Base-by-base conservation (phyloP, 2,797 vertebrate species). In the Vespertilio murinus region DNA sequence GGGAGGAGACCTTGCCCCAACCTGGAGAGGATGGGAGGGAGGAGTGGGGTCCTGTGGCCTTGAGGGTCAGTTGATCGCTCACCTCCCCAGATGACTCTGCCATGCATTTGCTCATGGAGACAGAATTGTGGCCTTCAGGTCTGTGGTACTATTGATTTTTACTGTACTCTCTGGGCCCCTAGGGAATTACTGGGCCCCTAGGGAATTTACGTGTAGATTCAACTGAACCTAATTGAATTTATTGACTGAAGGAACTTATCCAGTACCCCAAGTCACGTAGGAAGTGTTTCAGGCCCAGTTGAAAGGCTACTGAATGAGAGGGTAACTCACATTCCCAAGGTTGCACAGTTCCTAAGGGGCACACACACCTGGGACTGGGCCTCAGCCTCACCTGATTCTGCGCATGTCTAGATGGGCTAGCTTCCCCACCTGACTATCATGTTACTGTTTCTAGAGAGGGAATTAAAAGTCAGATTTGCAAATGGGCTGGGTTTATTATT, bases 361-460 rank as follows among this genome's bases (percentile, higher is more conserved):
- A 1, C 3, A 0, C 10, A 1, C 3, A 0, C 3, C 10, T 30
- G 52, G 49, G 11, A 30, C 49, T 59, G 22, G 38, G 2, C 8
- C 45, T 75, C 69, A 25, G 3, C 59, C 33, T 23, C 59, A 11
- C 35, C 20, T 16, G 30, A 52, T 79, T 65, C 59, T 47, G 16
- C 23, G 0, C 22, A 3, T 16, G 3, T 47, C 25, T 47, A 30
- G 33, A 22, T 35, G 33, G 80, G 61, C 33, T 11, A 40, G 11
- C 23, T 65, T 42, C 22, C 38, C 22, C 18, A 47, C 33, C 16
- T 69, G 49, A 67, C 30, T 2, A 12, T 59, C 56, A 3, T 17
- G 65, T 40, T 47, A 33, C 52, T 85, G 38, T 81, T 94, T 74
- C 86, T 6, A n/a, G 30, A n/a, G 30, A 42, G 47, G 18, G 82